Base-by-base conservation (phyloP, 2,888 invertebrate species). In the Athripsodes cinereus region DNA sequence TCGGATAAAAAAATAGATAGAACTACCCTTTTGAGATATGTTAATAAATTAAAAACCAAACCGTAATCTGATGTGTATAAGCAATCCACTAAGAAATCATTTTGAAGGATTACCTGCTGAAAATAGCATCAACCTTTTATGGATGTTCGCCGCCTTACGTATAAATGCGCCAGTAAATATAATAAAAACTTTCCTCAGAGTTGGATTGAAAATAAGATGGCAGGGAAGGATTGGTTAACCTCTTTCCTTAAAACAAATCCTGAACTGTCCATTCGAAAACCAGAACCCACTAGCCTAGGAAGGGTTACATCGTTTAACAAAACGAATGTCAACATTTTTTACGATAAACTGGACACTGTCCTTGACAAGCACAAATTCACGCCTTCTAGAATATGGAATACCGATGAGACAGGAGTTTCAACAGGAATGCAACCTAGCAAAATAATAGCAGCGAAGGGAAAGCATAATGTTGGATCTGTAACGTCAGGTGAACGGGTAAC, bases 301-400 rank as follows among this genome's bases (percentile, higher is more conserved):
- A 64, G 67, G 61, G 65, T 64, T 57, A 67, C 66, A 58, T 63
- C 65, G 59, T 68, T 67, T 65, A 65, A 68, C 64, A 63, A 52
- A 35, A 58, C 62, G n/a, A 66, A 67, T 62, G 66, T 65, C 18
- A 20, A 47, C 16, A 20, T 11, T 53, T 63, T 66, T 66, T 66
- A 66, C 64, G 65, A 66, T 21, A 66, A 68, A 61, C 64, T 66
- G 58, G 64, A 62, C 48, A 60, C 59, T 55, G 64, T 67, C 52
- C 60, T 65, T 56, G 64, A 65, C 47, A 57, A 61, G 60, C 64
- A 65, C 47, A 57, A 61, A 61, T 65, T 64, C 58, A 31, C 49
- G 49, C 49, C 49, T 49, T 20, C 49, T 10, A 31, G 57, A 47
- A 62, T 63, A 50, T 66, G 62, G 63, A 66, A 67, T 62, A 51